A percentile compares a stretch with the other conserved stretches of the same genome.
phyloP scores from a whole-genome alignment of 92 coral and sea anemone species.

The Epizoanthus ramosus region DNA sequence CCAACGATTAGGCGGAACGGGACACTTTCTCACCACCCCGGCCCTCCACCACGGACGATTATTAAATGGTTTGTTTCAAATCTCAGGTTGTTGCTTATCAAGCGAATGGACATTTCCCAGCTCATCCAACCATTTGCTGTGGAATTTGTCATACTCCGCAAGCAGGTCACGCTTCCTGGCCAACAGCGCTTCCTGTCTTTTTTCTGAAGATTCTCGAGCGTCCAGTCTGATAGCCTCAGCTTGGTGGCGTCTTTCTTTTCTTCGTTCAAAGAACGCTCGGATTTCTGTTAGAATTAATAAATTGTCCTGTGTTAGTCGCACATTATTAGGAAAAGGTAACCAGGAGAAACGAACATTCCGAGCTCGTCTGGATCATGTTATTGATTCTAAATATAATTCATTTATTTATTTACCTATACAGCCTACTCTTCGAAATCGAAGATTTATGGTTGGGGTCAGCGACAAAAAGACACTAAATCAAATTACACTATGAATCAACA shows the following conservation, averaged over 20 bases:
- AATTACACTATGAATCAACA: too few relatives aligned
- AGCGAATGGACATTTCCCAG: conserved; percentile 44
- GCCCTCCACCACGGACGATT: too few relatives aligned
- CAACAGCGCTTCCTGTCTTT: conserved; percentile 25
- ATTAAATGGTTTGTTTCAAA: not conserved
- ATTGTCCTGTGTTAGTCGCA: not conserved
- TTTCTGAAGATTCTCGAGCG: not conserved
- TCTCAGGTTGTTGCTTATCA: not conserved
- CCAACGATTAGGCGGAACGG: too few relatives aligned
- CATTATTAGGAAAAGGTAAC: too few relatives aligned
- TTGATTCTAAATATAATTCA: too few relatives aligned
- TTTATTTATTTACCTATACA: too few relatives aligned
- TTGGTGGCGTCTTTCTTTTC: not conserved
- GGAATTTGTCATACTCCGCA: conserved; percentile 59
- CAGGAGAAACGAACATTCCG: too few relatives aligned
- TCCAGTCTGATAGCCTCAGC: not conserved
- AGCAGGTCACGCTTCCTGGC: conserved; percentile 61
- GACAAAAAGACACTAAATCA: too few relatives aligned
- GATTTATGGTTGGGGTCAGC: too few relatives aligned
- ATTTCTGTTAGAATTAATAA: conserved; percentile 3
- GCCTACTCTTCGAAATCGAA: too few relatives aligned
- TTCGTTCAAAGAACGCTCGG: conserved; percentile 22
- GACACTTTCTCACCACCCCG: too few relatives aligned
- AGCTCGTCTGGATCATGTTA: too few relatives aligned
- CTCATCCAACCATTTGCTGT: conserved; percentile 77